phyloP scores from a whole-genome alignment of 23 tunicate genomes.

The Corella eumyota region DNA sequence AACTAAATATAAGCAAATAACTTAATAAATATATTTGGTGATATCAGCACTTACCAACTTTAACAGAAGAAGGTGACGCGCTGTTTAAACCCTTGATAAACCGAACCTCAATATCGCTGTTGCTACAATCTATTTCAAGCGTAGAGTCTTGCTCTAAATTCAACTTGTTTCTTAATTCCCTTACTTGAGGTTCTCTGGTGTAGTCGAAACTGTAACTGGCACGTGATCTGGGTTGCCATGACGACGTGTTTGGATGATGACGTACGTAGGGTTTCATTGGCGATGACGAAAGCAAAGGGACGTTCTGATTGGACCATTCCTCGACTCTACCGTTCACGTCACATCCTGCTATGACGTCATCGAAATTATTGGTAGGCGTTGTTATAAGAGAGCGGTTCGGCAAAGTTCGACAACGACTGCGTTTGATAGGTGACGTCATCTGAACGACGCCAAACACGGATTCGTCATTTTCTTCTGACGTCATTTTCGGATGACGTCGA shows the following conservation, averaged over 20 bases:
- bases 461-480: not conserved
- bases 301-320: not conserved
- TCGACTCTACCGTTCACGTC: not conserved
- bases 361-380: no score
- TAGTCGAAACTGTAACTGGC: constrained; percentile 17
- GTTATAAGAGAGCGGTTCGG: no score
- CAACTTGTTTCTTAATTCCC: not conserved
- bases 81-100: no score
- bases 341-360: constrained; percentile 6
- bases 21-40: no score
- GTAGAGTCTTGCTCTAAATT: constrained; percentile 6
- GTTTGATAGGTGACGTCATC: not conserved
- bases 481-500: not conserved
- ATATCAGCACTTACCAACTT: no score
- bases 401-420: no score
- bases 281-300: constrained; percentile 4
- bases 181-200: not conserved
- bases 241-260: not conserved
- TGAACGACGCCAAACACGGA: not conserved
- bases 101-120: constrained; percentile 57
- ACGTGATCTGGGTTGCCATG: constrained; percentile 11
- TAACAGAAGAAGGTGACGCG: no score
- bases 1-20: no score
- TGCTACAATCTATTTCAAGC: constrained; percentile 78
- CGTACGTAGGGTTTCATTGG: not conserved